These are phyloP conservation scores for Pachycephus smyrnensis DNA, from an alignment of 2,888 invertebrate species.

Conservation along the genomic window DNA sequence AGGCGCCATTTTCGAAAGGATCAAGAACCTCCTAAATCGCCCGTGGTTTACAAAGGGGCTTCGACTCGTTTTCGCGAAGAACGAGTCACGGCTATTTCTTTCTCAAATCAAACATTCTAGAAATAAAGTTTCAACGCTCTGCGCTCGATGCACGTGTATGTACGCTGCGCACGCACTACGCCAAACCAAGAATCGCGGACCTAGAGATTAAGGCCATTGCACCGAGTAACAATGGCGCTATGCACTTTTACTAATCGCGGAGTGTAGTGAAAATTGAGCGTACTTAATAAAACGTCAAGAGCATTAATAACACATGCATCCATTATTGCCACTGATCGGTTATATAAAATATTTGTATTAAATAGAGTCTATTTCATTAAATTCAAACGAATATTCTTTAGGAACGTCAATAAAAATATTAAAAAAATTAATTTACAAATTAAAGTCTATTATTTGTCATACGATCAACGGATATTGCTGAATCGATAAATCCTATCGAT, in stretches of 20 bases:
- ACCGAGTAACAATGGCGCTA: conserved; percentile 31
- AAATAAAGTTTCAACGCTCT: conserved; percentile 59
- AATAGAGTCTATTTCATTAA: neutral
- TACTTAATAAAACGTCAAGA: neutral
- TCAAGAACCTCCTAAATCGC: conserved; percentile 61
- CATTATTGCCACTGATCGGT: neutral
- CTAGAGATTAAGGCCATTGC: conserved; percentile 63
- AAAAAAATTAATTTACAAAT: too few species aligned
- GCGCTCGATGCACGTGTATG: conserved; percentile 32
- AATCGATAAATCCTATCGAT: neutral
- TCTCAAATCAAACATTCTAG: conserved; percentile 63
- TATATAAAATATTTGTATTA: neutral
- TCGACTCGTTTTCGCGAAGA: conserved; percentile 25
- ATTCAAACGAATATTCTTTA: neutral
- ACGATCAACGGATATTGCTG: too few species aligned
- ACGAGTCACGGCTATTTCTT: conserved; percentile 59
- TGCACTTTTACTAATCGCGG: neutral
- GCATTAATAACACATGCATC: neutral
- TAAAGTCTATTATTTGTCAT: too few species aligned
- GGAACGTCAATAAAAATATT: too few species aligned
- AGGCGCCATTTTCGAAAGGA: conserved; percentile 28
- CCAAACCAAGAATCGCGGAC: conserved; percentile 14
- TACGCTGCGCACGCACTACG: conserved; percentile 24
- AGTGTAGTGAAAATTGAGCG: neutral
- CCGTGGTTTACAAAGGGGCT: conserved; percentile 46